phyloP scores from a whole-genome alignment of 1,140 invertebrate species.

The Onthophagus taurus region DNA sequence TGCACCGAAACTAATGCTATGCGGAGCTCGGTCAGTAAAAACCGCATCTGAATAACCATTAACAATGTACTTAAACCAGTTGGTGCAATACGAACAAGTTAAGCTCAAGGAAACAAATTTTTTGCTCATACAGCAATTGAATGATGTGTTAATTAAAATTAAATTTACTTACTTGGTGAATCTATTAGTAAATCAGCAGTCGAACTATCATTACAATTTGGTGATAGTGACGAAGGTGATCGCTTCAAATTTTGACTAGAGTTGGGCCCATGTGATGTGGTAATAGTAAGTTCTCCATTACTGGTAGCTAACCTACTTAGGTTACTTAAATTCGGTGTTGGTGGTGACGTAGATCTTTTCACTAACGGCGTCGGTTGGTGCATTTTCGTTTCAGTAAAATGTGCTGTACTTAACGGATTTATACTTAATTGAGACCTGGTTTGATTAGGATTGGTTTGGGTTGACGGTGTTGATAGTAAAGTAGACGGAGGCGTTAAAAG shows the following conservation, averaged over 20 bases:
- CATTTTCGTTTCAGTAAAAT: constrained; percentile 28
- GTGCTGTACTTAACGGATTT: constrained; percentile 20
- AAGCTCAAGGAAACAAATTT: too few species aligned
- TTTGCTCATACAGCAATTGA: too few species aligned
- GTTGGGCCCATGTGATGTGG: constrained; percentile 54
- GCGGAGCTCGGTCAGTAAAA: too few species aligned
- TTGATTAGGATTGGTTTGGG: constrained; percentile 26
- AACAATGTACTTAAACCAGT: too few species aligned
- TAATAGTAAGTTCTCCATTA: constrained; percentile 71
- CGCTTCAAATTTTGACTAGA: constrained; percentile 36
- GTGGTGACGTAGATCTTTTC: constrained; percentile 8
- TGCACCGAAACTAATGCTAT: too few species aligned
- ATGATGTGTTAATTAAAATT: too few species aligned
- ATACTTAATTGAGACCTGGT: constrained; percentile 7
- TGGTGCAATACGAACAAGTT: too few species aligned
- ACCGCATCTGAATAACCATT: too few species aligned
- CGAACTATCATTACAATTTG: constrained; percentile 48
- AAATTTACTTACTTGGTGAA: constrained; percentile 62
- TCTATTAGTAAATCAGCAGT: constrained; percentile 62
- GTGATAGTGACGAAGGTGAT: constrained; percentile 47
- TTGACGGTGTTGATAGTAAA: constrained; percentile 37
- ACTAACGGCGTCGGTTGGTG: constrained; percentile 18
- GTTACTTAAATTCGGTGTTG: constrained; percentile 2
- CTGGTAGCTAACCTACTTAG: constrained; percentile 57
- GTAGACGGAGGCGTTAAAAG: constrained; percentile 37